Evolutionary conservation across 2,888 invertebrate species (phyloP).

Genomic region (Exocentrus adspersus): DNA sequence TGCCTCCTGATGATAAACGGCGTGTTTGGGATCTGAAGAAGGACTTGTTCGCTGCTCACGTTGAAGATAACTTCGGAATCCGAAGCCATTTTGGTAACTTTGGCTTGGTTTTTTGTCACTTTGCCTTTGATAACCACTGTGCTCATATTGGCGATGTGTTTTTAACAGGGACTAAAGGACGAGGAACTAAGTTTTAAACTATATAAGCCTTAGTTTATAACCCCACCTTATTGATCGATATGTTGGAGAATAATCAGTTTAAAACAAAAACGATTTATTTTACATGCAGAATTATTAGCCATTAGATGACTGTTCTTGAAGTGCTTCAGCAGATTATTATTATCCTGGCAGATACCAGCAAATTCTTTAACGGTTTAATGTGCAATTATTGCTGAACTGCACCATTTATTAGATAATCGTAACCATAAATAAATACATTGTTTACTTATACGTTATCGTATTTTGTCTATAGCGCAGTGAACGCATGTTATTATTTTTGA

Average conservation of each 20-base stretch:
- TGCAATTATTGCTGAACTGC: too few relatives aligned
- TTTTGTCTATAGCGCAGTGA: too few relatives aligned
- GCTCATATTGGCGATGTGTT: neutral
- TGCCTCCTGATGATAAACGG: conserved; percentile 1
- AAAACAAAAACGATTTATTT: neutral
- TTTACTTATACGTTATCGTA: too few relatives aligned
- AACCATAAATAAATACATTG: too few relatives aligned
- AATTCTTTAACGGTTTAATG: too few relatives aligned
- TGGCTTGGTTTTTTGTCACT: neutral
- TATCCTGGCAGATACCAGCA: too few relatives aligned
- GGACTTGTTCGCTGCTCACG: conserved; percentile 11
- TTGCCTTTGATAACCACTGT: neutral
- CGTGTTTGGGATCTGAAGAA: neutral
- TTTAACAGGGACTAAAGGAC: too few relatives aligned
- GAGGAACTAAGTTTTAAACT: too few relatives aligned
- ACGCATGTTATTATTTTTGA: too few relatives aligned
- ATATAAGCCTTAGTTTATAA: too few relatives aligned
- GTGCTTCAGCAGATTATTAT: too few relatives aligned
- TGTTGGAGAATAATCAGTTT: neutral
- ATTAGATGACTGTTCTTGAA: neutral
- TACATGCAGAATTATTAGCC: neutral
- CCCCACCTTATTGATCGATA: neutral
- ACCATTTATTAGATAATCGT: too few relatives aligned
- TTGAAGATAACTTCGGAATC: conserved; percentile 3
- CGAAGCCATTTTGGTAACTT: neutral